Evolutionary conservation across 2,888 invertebrate species (phyloP), one percentile per base, ranked within the genome.

Genomic region (Bellardia bayeri): DNA sequence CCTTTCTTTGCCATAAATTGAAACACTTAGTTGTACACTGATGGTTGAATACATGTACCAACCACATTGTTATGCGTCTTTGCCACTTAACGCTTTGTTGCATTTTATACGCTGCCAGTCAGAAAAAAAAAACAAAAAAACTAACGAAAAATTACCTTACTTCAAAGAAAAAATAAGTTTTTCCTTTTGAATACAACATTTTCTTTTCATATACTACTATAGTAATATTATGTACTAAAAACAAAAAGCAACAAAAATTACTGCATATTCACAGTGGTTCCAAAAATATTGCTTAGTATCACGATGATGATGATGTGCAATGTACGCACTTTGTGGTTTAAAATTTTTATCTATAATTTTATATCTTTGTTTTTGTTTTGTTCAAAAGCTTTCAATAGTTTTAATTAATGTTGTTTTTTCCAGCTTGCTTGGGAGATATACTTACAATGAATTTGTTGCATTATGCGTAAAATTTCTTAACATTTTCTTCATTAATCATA

Each of bases 51-150:
- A 13, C 13, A 30, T 13, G 33, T 45, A 66, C 16, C 40, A 61
- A 61, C 68, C n/a, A 68, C 51, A 82, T 83, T 83, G 85, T 88
- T 88, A 88, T 88, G 88, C 85, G 85, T 88, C 85, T 86, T 84
- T 85, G 78, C 72, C 85, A 82, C 85, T 87, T 88, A 86, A 85
- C 88, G 88, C 85, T 88, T 88, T 86, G 87, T 68, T 88, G 88
- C 87, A 86, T 87, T 87, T 86, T 68, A 49, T 85, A 74, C 74
- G 87, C 82, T 82, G 84, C 58, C 72, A 86, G 85, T 87, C 85
- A 84, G 85, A 81, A 66, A 75, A 76, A 30, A 42, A 42, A 16
- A 11, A 56, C 23, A 42, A 81, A 69, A 71, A 80, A 76, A 13
- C 42, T 69, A 16, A 82, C 71, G 49, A 85, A 82, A 85, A 87